These are phyloP conservation scores for Leptinotarsa tumamoca DNA, from an alignment of 2,888 invertebrate genomes.

Conservation along the genomic window DNA sequence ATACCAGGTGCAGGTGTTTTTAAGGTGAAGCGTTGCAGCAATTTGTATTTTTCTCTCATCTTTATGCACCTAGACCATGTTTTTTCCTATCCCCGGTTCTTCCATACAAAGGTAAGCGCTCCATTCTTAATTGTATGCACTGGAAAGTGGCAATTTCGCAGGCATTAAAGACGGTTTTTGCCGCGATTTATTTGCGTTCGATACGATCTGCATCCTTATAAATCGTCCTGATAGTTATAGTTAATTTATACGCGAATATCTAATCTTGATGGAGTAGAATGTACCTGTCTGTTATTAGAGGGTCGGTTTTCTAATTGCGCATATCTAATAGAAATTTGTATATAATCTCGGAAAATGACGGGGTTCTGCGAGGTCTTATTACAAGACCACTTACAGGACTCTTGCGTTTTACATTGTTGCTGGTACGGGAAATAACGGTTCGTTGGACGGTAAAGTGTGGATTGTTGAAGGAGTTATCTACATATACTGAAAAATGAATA, in stretches of 20 bases:
- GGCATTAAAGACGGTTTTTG: slow-evolving; percentile 25
- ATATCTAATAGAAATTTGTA: slow-evolving; percentile 13
- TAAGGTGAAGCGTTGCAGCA: background rate
- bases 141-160: slow-evolving; percentile 31
- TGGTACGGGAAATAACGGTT: background rate
- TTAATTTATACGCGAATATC: slow-evolving; percentile 25
- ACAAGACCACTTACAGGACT: background rate
- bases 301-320: slow-evolving; percentile 11
- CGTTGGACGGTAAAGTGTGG: too few species aligned
- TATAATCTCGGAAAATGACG: slow-evolving; percentile 1
- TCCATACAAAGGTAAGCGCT: background rate
- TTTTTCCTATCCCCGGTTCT: background rate
- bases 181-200: slow-evolving; percentile 34
- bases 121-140: slow-evolving; percentile 18
- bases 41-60: background rate
- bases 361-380: slow-evolving; percentile 4
- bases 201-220: slow-evolving; percentile 33
- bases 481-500: too few species aligned
- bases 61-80: background rate
- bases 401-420: background rate
- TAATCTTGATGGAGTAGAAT: slow-evolving; percentile 2
- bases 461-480: too few species aligned
- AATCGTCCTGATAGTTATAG: slow-evolving; percentile 33
- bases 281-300: slow-evolving; percentile 18
- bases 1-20: background rate